Evolutionary conservation across 2,797 vertebrate species (phyloP).

Genomic region (Arnoldichthys spilopterus): DNA sequence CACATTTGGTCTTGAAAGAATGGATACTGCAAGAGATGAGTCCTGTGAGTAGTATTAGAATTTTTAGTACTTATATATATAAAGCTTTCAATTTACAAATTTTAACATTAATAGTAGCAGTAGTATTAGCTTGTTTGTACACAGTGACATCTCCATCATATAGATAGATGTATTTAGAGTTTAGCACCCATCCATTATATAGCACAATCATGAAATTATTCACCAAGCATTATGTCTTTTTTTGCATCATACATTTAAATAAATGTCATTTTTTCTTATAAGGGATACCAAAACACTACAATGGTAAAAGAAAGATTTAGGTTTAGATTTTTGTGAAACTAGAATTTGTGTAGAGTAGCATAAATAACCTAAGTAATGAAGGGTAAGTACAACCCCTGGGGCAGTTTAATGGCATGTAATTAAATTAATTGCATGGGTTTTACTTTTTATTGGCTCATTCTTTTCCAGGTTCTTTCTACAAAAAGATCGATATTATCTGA

Average conservation of each 20-base stretch:
- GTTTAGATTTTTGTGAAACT: slow-evolving; percentile 36
- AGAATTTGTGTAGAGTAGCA: slow-evolving; percentile 37
- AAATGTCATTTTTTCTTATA: slow-evolving; percentile 33
- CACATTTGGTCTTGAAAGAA: too few species aligned
- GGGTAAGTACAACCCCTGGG: slow-evolving; percentile 46
- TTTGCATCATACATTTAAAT: slow-evolving; percentile 28
- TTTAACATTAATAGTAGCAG: too few species aligned
- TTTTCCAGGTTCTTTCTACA: slow-evolving; percentile 58
- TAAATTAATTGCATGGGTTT: slow-evolving; percentile 63
- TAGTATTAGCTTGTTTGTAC: too few species aligned
- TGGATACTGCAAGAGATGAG: too few species aligned
- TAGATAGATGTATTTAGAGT: neutral
- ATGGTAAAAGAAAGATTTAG: slow-evolving; percentile 7
- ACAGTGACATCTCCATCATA: neutral
- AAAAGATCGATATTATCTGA: slow-evolving; percentile 65
- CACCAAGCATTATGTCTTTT: neutral
- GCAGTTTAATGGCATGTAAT: slow-evolving; percentile 59
- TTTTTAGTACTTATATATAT: too few species aligned
- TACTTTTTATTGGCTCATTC: slow-evolving; percentile 55
- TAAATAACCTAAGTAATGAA: slow-evolving; percentile 54
- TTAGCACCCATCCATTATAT: neutral
- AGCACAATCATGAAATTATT: neutral
- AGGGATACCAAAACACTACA: slow-evolving; percentile 30
- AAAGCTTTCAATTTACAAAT: too few species aligned
- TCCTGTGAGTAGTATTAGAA: too few species aligned